A percentile compares a stretch with the other conserved stretches of the same genome.
Conservation (phyloP, 2,113 vertebrate species). For the Holacanthus passer region DNA sequence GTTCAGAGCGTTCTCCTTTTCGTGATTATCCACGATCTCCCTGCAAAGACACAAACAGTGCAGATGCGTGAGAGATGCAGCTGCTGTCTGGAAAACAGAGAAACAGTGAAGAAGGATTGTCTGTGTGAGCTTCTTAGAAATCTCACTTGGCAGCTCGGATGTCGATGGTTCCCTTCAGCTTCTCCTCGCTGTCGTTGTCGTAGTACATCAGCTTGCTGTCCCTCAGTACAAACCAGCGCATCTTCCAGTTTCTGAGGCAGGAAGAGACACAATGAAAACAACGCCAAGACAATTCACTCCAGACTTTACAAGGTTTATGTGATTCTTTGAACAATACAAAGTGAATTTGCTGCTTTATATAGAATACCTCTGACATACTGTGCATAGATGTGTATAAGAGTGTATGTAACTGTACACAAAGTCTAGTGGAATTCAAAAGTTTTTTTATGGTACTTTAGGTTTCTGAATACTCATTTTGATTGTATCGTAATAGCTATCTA, state of each 20-base stretch:
- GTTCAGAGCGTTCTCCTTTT: conserved; percentile 95
- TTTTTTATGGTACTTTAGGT: neutral
- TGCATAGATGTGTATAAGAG: neutral
- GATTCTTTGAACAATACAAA: neutral
- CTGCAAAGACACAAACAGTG: conserved; percentile 71
- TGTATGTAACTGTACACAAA: neutral
- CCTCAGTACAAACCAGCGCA: conserved; percentile 94
- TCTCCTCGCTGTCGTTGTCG: conserved; percentile 94
- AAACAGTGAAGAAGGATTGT: neutral
- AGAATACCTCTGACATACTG: neutral
- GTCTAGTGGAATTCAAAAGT: neutral
- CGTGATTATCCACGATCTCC: conserved; percentile 94
- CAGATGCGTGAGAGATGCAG: neutral
- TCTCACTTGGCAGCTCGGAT: conserved; percentile 90
- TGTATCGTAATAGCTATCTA: neutral
- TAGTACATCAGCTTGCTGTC: conserved; percentile 94
- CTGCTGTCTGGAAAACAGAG: neutral
- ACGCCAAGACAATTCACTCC: neutral
- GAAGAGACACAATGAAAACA: conserved; percentile 39
- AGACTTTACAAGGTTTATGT: neutral
- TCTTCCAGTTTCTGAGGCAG: conserved; percentile 90
- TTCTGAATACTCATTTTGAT: neutral
- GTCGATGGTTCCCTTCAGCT: conserved; percentile 93
- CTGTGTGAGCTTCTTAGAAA: neutral
- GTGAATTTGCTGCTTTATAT: neutral